phyloP scores from a whole-genome alignment of 2,797 vertebrate genomes.

The Sebastiscus albofasciatus region DNA sequence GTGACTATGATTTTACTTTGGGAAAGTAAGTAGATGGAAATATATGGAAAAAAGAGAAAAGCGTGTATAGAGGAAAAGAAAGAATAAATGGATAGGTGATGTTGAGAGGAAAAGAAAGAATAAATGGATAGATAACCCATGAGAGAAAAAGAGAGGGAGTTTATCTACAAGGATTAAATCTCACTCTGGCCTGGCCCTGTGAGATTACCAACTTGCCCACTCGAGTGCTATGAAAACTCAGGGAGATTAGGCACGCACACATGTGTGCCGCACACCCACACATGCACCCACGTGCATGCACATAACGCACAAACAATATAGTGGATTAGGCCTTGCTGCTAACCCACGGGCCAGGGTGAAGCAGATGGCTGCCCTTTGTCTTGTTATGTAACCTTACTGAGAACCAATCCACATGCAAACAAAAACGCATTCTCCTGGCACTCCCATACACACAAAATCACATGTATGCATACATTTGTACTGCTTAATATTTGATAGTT shows the following conservation, averaged over 20 bases:
- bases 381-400: conserved; percentile 73
- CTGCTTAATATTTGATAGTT: neutral
- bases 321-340: conserved; percentile 71
- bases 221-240: conserved; percentile 64
- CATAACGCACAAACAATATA: conserved; percentile 56
- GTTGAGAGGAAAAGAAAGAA: neutral
- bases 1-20: neutral
- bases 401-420: conserved; percentile 45
- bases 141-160: conserved; percentile 46
- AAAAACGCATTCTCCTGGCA: neutral
- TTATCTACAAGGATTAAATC: conserved; percentile 71
- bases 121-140: conserved; percentile 41
- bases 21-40: neutral
- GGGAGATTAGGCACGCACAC: conserved; percentile 57
- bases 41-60: neutral
- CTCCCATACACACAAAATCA: neutral
- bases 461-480: neutral
- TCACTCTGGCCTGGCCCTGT: conserved; percentile 45
- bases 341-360: conserved; percentile 61
- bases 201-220: conserved; percentile 72
- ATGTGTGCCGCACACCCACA: conserved; percentile 11
- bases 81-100: conserved; percentile 34
- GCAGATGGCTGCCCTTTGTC: conserved; percentile 79
- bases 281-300: conserved; percentile 4
- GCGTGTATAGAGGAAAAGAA: neutral